Base-by-base conservation (phyloP, 2,113 vertebrate genomes). In the Melanerpes formicivorus region DNA sequence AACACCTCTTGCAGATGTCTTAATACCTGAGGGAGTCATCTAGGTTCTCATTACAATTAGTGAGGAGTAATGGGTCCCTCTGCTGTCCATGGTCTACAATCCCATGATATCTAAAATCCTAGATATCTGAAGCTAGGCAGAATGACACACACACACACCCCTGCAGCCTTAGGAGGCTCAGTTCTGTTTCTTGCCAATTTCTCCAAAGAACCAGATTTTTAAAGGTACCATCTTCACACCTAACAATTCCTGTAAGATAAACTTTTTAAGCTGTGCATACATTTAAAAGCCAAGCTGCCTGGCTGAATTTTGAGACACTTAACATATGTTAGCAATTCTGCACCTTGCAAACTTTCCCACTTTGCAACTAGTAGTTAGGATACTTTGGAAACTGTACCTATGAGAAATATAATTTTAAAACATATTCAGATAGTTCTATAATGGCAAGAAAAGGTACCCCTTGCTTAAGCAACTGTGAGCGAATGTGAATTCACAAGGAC, bases 111-210 rank as follows among this genome's bases (percentile, higher is more conserved):
- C 21, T 79, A n/a, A 50, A 79, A 1, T 70, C 30, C 22, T 3
- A 59, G 18, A 19, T 82, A 78, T 72, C 63, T 54, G 69, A 89
- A 75, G 46, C 52, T 34, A 27, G 66, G 50, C 21, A 52, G 62
- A 81, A 8, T 12, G 37, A n/a, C 5, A 0, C 5, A 3, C 3
- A 3, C 3, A 21, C 7, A 25, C 42, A 5, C 42, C 42, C 42
- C 18, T 58, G 40, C 16, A 63, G n/a, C 34, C 19, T 79, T 44
- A 40, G 32, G 42, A 75, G 7, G 44, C 27, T 91, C 27, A 23
- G 27, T 72, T 87, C n/a, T 79, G 1, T 77, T 72, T 26, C 21
- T 87, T 85, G 23, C 18, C 19, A 62, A 11, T 69, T 11, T 62
- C 29, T 58, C 23, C 8, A 25, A 65, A 40, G 17, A 27, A 56